Evolutionary conservation across 1,140 invertebrate genomes (phyloP), one percentile per base, ranked within the genome.

Genomic region (Zelostemma sp.): DNA sequence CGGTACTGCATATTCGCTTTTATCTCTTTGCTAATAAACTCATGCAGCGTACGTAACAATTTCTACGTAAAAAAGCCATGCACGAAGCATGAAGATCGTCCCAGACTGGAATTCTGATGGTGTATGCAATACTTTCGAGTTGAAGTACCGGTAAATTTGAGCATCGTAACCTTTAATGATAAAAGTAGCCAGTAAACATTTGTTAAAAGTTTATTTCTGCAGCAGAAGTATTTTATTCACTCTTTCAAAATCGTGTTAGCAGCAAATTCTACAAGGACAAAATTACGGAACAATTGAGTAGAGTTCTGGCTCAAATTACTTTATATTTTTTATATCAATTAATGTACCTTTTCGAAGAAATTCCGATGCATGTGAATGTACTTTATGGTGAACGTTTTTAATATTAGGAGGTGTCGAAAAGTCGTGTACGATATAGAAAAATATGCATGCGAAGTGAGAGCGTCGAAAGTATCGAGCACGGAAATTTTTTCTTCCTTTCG

Each of bases 11-110:
- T 35, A 51, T 35, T 17, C 12, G 16, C 9, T n/a, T 12, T 2
- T 3, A 25, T 28, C 14, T 51, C 2, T 33, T n/a, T 51, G 1
- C 18, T 41, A 55, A 43, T 14, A 0, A 31, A 54, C 59, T 33
- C 59, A 68, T 68, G 66, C 66, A 54, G 8, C 21, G 8, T 25
- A 25, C 21, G 14, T 15, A 40, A 40, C 2, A 3, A 40, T 12
- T 40, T 45, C 16, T 45, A 45, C 16, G 6, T 18, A 45, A 1
- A 45, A 45, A 76, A 75, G 62, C 69, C 65, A 75, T 69, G 61
- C 68, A 65, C 64, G 48, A 78, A 71, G 56, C 63, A 64, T 77
- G 78, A 82, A 84, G 79, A 80, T 81, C 70, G 80, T 83, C 79
- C 81, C 80, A 84, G 79, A 79, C 80, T 72, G 67, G 46, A 62